Evolutionary conservation across 2,888 invertebrate genomes (phyloP).

Genomic region (Dolichopus griseipennis): DNA sequence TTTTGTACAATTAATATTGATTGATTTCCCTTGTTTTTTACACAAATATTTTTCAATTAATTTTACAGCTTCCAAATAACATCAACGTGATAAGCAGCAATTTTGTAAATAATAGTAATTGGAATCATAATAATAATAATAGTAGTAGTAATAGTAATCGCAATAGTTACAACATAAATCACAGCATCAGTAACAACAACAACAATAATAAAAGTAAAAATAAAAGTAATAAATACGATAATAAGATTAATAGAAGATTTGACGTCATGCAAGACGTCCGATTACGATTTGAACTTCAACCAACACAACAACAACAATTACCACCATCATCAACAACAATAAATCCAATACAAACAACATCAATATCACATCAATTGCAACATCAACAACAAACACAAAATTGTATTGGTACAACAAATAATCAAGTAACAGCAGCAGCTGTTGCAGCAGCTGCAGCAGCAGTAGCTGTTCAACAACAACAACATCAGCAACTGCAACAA

Average conservation of each 20-base stretch:
- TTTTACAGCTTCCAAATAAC: conserved; percentile 19
- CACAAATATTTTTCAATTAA: background rate
- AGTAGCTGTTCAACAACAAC: conserved; percentile 19
- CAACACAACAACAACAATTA: conserved; percentile 14
- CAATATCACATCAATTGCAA: conserved; percentile 12
- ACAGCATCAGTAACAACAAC: conserved; percentile 17
- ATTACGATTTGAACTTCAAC: conserved; percentile 20
- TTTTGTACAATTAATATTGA: too few relatives aligned
- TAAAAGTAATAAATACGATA: background rate
- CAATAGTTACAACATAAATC: conserved; percentile 16
- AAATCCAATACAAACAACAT: conserved; percentile 17
- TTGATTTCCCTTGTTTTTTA: too few relatives aligned
- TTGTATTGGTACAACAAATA: background rate
- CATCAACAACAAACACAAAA: conserved; percentile 15
- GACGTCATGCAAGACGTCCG: conserved; percentile 25
- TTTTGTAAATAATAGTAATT: conserved; percentile 13
- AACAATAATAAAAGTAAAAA: background rate
- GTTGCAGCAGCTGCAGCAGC: conserved; percentile 18
- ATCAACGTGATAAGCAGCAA: conserved; percentile 22
- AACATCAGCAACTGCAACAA: conserved; percentile 7
- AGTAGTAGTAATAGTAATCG: background rate
- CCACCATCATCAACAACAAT: conserved; percentile 1
- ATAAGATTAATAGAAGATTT: conserved; percentile 17
- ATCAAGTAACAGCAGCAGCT: conserved; percentile 11
- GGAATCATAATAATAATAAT: conserved; percentile 10